Conservation (phyloP, 2,888 invertebrate species). For the Coremacera marginata region DNA sequence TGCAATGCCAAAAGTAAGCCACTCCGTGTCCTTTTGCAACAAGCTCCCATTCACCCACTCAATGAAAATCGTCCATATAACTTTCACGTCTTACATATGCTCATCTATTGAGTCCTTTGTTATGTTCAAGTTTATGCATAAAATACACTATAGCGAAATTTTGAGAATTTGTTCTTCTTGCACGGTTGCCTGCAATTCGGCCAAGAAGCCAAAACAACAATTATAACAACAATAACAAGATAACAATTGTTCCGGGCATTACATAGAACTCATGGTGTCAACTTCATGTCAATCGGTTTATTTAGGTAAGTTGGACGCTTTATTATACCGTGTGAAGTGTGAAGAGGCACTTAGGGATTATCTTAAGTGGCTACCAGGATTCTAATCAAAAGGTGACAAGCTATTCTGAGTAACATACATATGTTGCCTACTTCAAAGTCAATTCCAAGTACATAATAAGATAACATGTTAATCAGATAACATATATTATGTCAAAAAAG, state of each 20-base stretch:
- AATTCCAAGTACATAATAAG: too few relatives aligned
- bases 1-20: constrained; percentile 31
- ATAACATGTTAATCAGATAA: too few relatives aligned
- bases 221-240: background rate
- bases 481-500: too few relatives aligned
- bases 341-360: background rate
- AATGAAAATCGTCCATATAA: background rate
- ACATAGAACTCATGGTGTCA: constrained; percentile 25
- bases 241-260: constrained; percentile 15
- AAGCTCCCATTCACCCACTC: background rate
- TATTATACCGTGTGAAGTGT: too few relatives aligned
- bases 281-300: constrained; percentile 26
- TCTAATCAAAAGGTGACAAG: background rate
- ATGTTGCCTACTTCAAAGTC: too few relatives aligned
- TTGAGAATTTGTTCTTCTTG: background rate
- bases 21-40: background rate
- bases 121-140: constrained; percentile 13
- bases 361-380: background rate
- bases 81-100: background rate
- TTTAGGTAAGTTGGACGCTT: background rate
- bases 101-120: background rate
- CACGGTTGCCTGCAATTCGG: background rate
- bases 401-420: background rate
- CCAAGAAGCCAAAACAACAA: background rate
- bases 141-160: constrained; percentile 20